phyloP scores from a whole-genome alignment of 2,888 invertebrate species.

The Ceraclea dissimilis region DNA sequence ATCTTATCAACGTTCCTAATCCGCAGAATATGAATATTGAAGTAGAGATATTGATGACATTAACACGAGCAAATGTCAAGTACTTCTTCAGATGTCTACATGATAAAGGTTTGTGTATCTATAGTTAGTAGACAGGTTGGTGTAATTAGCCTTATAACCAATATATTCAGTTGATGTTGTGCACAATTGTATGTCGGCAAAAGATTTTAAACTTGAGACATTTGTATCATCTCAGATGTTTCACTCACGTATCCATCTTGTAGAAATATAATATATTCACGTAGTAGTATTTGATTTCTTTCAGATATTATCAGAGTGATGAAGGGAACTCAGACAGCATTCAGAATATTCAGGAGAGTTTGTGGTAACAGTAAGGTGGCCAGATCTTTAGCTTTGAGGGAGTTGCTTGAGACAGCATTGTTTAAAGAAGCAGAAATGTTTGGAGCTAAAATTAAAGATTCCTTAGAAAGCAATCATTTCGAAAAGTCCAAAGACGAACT shows the following conservation, averaged over 20 bases:
- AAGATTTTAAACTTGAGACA: too few species aligned
- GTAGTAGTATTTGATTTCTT: background rate
- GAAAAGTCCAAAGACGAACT: conserved; percentile 41
- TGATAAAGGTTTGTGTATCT: conserved; percentile 54
- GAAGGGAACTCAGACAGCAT: conserved; percentile 57
- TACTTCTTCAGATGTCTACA: conserved; percentile 71
- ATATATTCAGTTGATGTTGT: too few species aligned
- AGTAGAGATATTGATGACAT: conserved; percentile 58
- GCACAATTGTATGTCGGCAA: too few species aligned
- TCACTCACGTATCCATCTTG: too few species aligned
- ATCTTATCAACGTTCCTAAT: conserved; percentile 56
- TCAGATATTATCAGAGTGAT: conserved; percentile 55
- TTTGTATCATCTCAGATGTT: too few species aligned
- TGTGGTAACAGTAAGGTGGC: conserved; percentile 62
- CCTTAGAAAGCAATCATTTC: conserved; percentile 34
- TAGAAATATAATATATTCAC: too few species aligned
- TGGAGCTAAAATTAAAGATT: conserved; percentile 52
- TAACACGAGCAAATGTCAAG: conserved; percentile 62
- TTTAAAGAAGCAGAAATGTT: conserved; percentile 62
- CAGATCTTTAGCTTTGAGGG: conserved; percentile 62
- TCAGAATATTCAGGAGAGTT: conserved; percentile 55
- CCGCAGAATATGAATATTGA: conserved; percentile 51
- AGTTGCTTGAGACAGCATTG: conserved; percentile 65
- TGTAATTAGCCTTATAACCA: too few species aligned
- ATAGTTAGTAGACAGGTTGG: too few species aligned